phyloP scores from a whole-genome alignment of 2,797 vertebrate genomes.

The Nyctibius grandis region DNA sequence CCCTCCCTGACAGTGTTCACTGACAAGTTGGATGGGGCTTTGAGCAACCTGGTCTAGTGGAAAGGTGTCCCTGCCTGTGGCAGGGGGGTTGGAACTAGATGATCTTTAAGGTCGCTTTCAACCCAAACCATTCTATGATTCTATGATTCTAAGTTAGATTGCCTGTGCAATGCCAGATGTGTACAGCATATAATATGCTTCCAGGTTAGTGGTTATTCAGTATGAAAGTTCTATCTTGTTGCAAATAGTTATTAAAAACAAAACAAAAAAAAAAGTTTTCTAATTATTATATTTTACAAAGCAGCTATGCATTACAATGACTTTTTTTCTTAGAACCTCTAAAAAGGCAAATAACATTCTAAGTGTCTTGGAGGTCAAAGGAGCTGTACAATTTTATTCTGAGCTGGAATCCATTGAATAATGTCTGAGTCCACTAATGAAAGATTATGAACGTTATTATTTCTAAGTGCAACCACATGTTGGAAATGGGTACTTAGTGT shows the following conservation, averaged over 20 bases:
- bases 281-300: not conserved
- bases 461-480: conserved; percentile 18
- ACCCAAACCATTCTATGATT: too few species aligned
- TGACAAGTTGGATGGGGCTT: too few species aligned
- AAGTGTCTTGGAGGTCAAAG: not conserved
- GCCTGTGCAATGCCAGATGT: not conserved
- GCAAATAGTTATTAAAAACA: not conserved
- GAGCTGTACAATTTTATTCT: conserved; percentile 11
- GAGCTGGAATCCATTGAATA: conserved; percentile 18
- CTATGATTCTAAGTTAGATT: too few species aligned
- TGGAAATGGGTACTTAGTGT: not conserved
- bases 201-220: not conserved
- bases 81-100: too few species aligned
- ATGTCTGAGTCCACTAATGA: conserved; percentile 5
- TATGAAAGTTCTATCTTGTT: not conserved
- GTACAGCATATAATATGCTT: not conserved
- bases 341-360: not conserved
- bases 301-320: not conserved
- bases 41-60: too few species aligned
- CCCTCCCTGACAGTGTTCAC: too few species aligned
- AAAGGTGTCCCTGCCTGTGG: too few species aligned
- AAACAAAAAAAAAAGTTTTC: not conserved
- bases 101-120: too few species aligned
- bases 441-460: conserved; percentile 2
- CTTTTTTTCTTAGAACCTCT: not conserved